Evolutionary conservation across 1,140 invertebrate genomes (phyloP).

Genomic region (Branchinecta lindahli): DNA sequence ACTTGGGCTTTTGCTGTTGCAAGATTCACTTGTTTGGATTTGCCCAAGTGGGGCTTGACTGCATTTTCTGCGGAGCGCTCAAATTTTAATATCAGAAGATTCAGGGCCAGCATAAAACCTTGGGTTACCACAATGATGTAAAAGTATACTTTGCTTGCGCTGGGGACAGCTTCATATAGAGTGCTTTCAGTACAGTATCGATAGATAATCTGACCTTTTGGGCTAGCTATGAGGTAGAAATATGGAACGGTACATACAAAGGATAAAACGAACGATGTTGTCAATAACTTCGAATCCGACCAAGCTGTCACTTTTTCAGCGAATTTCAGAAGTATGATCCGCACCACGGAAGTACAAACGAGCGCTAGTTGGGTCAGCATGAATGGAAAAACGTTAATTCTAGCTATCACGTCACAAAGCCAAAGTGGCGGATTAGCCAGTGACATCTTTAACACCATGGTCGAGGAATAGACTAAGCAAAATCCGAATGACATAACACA

Average conservation of each 20-base stretch:
- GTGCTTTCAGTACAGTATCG: not conserved
- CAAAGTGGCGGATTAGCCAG: not conserved
- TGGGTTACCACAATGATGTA: not conserved
- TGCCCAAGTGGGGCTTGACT: not conserved
- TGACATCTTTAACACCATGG: not conserved
- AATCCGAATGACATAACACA: not conserved
- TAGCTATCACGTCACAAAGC: not conserved
- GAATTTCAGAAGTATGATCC: not conserved
- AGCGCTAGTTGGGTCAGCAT: not conserved
- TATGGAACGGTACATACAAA: not conserved
- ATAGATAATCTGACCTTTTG: not conserved
- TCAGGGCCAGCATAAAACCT: not conserved
- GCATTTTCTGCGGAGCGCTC: not conserved
- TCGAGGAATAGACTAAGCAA: not conserved
- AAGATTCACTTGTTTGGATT: not conserved
- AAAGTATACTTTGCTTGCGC: not conserved
- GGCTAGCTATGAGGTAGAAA: not conserved
- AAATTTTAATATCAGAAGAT: not conserved
- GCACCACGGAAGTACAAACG: not conserved
- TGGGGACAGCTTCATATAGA: not conserved
- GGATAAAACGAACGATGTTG: not conserved
- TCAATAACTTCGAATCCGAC: not conserved
- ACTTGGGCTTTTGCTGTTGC: constrained; percentile 7
- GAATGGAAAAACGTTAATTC: not conserved
- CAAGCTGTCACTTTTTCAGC: not conserved